Percentiles rank a stretch among this genome's conserved stretches.
Conservation (phyloP, 2,888 invertebrate genomes). For the Amphipoea lucens region DNA sequence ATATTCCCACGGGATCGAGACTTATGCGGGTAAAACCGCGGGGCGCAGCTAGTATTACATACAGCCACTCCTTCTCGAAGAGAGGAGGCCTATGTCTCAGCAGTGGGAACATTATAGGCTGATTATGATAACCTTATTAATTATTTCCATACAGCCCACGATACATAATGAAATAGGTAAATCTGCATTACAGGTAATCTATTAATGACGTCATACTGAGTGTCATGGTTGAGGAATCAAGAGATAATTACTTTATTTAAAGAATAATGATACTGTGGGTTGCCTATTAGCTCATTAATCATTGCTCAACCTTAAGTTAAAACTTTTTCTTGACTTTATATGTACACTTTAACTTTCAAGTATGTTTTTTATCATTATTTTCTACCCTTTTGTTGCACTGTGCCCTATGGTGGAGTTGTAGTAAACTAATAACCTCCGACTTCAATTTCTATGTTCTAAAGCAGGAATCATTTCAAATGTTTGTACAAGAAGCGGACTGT, state of each 20-base stretch:
- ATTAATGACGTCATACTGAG: constrained; percentile 24
- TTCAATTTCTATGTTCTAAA: neutral
- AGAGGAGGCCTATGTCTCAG: no score
- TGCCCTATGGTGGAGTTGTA: neutral
- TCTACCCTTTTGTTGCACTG: neutral
- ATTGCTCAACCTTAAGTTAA: neutral
- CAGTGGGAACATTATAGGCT: no score
- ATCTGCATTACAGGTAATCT: constrained; percentile 6
- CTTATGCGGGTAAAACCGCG: no score
- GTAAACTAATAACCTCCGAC: neutral
- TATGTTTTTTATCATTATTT: neutral
- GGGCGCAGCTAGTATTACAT: no score
- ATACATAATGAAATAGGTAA: constrained; percentile 3
- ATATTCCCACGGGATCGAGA: no score
- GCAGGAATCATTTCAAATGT: neutral
- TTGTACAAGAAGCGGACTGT: neutral
- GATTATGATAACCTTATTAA: neutral
- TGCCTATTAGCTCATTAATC: constrained; percentile 24
- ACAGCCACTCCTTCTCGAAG: no score
- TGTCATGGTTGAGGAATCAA: constrained; percentile 9
- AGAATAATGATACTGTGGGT: neutral
- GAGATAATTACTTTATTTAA: constrained; percentile 17
- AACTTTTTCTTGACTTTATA: neutral
- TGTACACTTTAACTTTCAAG: neutral
- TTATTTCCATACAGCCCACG: constrained; percentile 8